Conservation (phyloP, 2,888 invertebrate genomes). For the Torymus aiolomorphi region DNA sequence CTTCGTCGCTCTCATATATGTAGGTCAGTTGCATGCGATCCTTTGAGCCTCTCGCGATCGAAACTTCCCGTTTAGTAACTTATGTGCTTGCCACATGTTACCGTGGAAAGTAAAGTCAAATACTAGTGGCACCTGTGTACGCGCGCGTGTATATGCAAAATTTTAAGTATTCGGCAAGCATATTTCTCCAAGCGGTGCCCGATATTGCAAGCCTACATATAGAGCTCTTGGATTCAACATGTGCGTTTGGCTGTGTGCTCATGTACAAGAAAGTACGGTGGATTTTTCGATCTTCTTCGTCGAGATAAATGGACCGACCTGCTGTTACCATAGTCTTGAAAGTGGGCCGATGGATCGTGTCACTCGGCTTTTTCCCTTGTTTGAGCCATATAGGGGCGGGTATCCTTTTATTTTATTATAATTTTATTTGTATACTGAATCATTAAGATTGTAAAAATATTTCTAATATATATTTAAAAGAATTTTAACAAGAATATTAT, state of each 20-base stretch:
- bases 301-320: slow-evolving; percentile 33
- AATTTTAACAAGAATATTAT: too few species aligned
- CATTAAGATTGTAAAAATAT: not conserved
- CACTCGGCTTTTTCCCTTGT: slow-evolving; percentile 12
- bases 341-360: slow-evolving; percentile 35
- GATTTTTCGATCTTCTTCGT: slow-evolving; percentile 37
- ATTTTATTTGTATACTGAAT: not conserved
- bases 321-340: slow-evolving; percentile 33
- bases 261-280: not conserved
- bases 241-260: not conserved
- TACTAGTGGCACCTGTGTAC: not conserved
- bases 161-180: slow-evolving; percentile 34
- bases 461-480: too few species aligned
- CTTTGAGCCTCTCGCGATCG: slow-evolving; percentile 2
- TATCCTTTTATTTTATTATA: not conserved
- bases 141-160: slow-evolving; percentile 16
- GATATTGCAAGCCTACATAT: not conserved
- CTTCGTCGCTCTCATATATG: not conserved
- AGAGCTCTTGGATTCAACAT: not conserved
- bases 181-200: slow-evolving; percentile 16
- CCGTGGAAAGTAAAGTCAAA: too few species aligned
- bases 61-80: not conserved
- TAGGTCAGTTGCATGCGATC: slow-evolving; percentile 35
- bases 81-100: too few species aligned
- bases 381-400: too few species aligned